phyloP scores from a whole-genome alignment of 2,113 vertebrate species.

The Donacobius atricapilla region DNA sequence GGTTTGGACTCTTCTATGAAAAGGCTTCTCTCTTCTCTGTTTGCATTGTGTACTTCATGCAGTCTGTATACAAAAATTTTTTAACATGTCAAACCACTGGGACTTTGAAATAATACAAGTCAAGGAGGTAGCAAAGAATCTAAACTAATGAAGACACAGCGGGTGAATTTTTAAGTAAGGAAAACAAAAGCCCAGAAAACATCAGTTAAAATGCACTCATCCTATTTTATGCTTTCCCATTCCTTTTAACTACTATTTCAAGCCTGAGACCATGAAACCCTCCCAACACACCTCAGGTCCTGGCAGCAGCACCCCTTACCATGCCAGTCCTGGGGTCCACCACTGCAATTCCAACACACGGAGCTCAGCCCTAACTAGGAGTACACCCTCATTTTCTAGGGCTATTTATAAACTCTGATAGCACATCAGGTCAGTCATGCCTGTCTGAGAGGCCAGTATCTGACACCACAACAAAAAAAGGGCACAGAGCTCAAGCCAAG shows the following conservation, averaged over 20 bases:
- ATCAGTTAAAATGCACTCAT: neutral
- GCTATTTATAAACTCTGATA: neutral
- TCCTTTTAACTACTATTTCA: neutral
- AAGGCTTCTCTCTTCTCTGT: neutral
- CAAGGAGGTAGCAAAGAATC: neutral
- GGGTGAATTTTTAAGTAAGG: neutral
- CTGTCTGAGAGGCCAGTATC: neutral
- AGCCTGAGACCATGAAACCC: neutral
- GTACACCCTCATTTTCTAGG: neutral
- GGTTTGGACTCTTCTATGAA: neutral
- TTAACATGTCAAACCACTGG: neutral
- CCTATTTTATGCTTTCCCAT: neutral
- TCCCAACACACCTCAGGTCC: neutral
- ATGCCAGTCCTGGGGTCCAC: neutral
- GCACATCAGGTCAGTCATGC: neutral
- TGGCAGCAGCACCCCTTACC: neutral
- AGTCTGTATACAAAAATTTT: neutral
- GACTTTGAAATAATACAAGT: neutral
- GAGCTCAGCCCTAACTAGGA: neutral
- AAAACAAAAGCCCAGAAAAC: neutral
- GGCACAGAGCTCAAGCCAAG: neutral
- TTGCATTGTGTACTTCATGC: neutral
- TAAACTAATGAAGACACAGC: neutral
- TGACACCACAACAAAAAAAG: neutral
- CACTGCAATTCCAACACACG: neutral